Evolutionary conservation across 1,140 invertebrate species (phyloP).

Genomic region (Drosophila leontia): DNA sequence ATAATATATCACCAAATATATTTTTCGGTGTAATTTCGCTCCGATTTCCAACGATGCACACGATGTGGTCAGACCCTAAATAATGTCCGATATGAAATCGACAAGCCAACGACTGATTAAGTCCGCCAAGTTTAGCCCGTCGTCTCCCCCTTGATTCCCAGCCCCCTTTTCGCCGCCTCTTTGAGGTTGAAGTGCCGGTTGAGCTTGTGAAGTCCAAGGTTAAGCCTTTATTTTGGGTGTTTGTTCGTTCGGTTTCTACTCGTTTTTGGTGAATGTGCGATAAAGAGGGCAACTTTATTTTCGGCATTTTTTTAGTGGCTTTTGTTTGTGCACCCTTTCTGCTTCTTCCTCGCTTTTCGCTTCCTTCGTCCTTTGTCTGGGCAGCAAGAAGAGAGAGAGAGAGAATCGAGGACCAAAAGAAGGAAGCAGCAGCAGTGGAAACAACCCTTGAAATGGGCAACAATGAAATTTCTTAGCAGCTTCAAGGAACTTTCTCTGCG

Average conservation of each 20-base stretch:
- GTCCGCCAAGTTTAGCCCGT: slow-evolving; percentile 21
- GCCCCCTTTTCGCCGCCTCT: background rate
- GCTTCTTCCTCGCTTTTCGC: background rate
- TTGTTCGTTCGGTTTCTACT: slow-evolving; percentile 17
- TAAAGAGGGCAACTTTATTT: slow-evolving; percentile 54
- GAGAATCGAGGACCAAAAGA: slow-evolving; percentile 10
- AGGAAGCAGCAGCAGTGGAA: slow-evolving; percentile 22
- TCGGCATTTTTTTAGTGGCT: slow-evolving; percentile 37
- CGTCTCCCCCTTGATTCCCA: background rate
- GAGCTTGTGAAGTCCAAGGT: slow-evolving; percentile 64
- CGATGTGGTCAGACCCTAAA: slow-evolving; percentile 9
- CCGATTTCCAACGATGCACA: background rate
- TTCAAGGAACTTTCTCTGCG: slow-evolving; percentile 65
- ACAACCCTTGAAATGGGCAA: slow-evolving; percentile 55
- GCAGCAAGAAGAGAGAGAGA: slow-evolving; percentile 11
- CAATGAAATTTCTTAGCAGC: slow-evolving; percentile 65
- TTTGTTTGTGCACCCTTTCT: slow-evolving; percentile 37
- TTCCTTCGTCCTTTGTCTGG: slow-evolving; percentile 32
- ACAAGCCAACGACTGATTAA: slow-evolving; percentile 63
- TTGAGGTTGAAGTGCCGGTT: slow-evolving; percentile 33
- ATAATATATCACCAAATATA: background rate
- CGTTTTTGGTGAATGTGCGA: slow-evolving; percentile 16
- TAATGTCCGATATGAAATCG: slow-evolving; percentile 37
- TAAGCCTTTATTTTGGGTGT: slow-evolving; percentile 56
- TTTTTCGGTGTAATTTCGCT: slow-evolving; percentile 5